phyloP scores from a whole-genome alignment of 2,113 vertebrate genomes.

The Halichoeres trimaculatus region DNA sequence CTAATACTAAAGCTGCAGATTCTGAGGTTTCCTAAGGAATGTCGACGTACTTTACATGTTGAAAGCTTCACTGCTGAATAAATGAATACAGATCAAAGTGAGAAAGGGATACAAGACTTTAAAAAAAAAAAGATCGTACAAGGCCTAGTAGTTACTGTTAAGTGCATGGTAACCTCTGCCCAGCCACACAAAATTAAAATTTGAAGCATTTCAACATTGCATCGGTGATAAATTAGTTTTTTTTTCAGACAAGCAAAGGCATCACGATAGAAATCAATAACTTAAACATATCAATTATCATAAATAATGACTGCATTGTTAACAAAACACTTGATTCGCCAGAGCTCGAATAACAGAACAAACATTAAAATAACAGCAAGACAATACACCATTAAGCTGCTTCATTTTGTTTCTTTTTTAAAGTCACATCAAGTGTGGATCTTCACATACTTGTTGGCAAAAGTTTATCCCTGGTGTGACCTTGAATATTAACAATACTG shows the following conservation, averaged over 20 bases:
- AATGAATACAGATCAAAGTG: constrained; percentile 18
- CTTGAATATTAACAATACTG: constrained; percentile 37
- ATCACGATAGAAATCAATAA: constrained; percentile 73
- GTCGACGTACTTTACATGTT: constrained; percentile 27
- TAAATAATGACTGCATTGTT: constrained; percentile 71
- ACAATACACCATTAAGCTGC: constrained; percentile 50
- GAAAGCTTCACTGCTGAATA: constrained; percentile 36
- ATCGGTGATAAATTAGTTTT: constrained; percentile 41
- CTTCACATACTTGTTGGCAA: constrained; percentile 46
- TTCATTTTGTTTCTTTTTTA: constrained; percentile 50
- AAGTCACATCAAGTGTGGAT: constrained; percentile 38
- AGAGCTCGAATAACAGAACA: constrained; percentile 50
- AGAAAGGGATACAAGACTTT: constrained; percentile 3
- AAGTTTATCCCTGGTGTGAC: constrained; percentile 22
- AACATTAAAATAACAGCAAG: constrained; percentile 53
- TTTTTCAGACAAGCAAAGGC: constrained; percentile 59
- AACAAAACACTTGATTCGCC: constrained; percentile 47
- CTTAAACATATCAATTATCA: constrained; percentile 70
- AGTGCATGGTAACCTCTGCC: constrained; percentile 49
- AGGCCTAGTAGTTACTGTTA: constrained; percentile 44
- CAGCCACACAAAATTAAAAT: constrained; percentile 42
- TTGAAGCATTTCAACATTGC: constrained; percentile 41
- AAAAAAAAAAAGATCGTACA: constrained; percentile 16
- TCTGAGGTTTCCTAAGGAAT: constrained; percentile 45
- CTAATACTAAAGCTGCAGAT: constrained; percentile 51